Conservation (phyloP, 2,797 vertebrate genomes). For the Lindbergichthys nudifrons region DNA sequence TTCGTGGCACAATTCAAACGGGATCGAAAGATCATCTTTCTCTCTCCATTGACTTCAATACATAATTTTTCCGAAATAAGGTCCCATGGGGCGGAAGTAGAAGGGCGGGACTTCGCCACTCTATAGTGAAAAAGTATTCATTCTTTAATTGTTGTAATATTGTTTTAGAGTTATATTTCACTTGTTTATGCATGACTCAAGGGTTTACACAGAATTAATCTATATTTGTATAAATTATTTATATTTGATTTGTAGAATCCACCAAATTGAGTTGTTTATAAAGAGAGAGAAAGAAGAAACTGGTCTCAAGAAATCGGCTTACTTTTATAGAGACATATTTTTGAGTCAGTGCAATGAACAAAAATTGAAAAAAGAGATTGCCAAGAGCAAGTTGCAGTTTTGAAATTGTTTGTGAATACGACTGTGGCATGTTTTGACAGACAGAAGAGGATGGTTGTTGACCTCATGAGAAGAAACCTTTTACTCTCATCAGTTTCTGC, state of each 20-base stretch:
- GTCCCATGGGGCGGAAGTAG: no score
- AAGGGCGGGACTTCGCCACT: no score
- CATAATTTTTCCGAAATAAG: no score
- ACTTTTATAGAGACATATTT: not conserved
- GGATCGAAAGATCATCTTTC: no score
- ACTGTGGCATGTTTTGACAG: constrained; percentile 10
- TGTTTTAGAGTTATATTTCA: not conserved
- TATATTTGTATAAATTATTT: no score
- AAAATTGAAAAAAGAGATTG: not conserved
- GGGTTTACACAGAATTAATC: no score
- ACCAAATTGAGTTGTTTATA: not conserved
- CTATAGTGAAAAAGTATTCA: no score
- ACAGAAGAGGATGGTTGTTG: constrained; percentile 11
- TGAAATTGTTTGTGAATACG: constrained; percentile 8
- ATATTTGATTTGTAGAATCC: not conserved
- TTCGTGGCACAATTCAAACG: no score
- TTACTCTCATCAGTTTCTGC: constrained; percentile 27
- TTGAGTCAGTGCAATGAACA: no score
- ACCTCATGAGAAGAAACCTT: constrained; percentile 16
- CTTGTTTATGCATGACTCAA: not conserved
- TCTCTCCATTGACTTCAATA: no score
- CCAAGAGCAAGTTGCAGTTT: not conserved
- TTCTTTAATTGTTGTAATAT: not conserved
- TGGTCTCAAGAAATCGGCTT: not conserved
- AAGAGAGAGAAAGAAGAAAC: not conserved